Evolutionary conservation across 2,888 invertebrate genomes (phyloP), one percentile per base, ranked within the genome.

Genomic region (Lasioglossum vierecki): DNA sequence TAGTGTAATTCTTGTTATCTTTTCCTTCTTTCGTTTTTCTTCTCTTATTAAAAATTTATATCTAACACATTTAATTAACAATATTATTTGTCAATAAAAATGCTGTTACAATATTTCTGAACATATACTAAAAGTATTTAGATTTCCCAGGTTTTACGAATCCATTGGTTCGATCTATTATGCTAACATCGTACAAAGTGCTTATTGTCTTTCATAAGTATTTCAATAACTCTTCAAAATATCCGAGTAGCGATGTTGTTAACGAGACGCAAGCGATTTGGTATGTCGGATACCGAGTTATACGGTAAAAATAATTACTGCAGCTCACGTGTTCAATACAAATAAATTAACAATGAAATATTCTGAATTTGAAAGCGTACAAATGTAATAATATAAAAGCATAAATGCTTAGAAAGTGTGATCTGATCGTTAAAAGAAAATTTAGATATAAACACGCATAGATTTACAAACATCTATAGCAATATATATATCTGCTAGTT

Each of bases 361-460:
- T 41, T 9, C 30, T 22, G 49, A 82, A 76, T 82, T 46, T 81
- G 22, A 18, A 44, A 49, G 73, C 39, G 53, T 66, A 72, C 15
- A 53, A 26, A 6, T 79, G 57, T 71, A 57, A 57, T 71, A 60
- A 83, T 66, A 76, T 15, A 63, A 80, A 79, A 85, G 85, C 85
- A 84, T 80, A 85, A 85, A 84, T 85, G 85, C 84, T 85, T 76
- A 73, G 70, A 73, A 80, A 76, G 70, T 73, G 79, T 76, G 13
- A 70, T 30, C 8, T 44, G 68, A 66, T 79, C 63, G 75, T 73
- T 49, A 15, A 2, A 57, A 79, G 53, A 49, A 49, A 66, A 83
- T 83, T 83, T 83, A 30, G 57, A 76, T 84, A 73, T 44, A 70
- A 76, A 70, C 57, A 83, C 53, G 72, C 49, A 76, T 22, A 53